Evolutionary conservation across 2,797 vertebrate species (phyloP).

Genomic region (Pteropus rufus): DNA sequence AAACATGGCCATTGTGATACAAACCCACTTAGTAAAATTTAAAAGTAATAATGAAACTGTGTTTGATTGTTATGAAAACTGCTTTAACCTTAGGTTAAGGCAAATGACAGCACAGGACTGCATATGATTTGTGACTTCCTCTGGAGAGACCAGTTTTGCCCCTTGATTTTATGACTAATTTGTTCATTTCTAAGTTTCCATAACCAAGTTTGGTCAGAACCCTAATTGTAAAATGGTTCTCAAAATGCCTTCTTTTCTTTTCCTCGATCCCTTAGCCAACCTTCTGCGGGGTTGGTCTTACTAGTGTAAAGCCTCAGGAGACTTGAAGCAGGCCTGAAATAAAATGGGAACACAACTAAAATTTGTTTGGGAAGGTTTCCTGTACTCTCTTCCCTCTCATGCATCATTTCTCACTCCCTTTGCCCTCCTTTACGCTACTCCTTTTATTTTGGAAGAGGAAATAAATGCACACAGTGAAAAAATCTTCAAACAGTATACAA

Average conservation of each 20-base stretch:
- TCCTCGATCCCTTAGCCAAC: not conserved
- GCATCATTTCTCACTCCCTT: not conserved
- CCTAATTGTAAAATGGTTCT: not conserved
- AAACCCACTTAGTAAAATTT: not conserved
- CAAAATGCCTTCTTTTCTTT: not conserved
- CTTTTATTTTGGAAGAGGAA: not conserved
- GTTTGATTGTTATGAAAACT: not conserved
- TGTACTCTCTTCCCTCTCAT: not conserved
- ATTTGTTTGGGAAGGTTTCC: not conserved
- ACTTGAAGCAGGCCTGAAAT: not conserved
- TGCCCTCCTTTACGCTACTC: not conserved
- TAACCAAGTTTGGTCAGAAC: not conserved
- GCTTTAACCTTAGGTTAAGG: not conserved
- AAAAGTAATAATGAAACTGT: not conserved
- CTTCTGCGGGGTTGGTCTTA: not conserved
- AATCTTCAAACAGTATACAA: not conserved
- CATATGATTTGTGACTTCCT: not conserved
- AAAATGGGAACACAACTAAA: not conserved
- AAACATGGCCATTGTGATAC: not conserved
- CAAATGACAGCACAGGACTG: not conserved
- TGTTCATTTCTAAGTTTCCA: not conserved
- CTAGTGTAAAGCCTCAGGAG: not conserved
- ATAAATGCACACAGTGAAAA: not conserved
- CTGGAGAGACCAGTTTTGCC: not conserved
- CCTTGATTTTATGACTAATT: not conserved